Base-by-base conservation (phyloP, 2,888 invertebrate species). In the Unio delphinus region DNA sequence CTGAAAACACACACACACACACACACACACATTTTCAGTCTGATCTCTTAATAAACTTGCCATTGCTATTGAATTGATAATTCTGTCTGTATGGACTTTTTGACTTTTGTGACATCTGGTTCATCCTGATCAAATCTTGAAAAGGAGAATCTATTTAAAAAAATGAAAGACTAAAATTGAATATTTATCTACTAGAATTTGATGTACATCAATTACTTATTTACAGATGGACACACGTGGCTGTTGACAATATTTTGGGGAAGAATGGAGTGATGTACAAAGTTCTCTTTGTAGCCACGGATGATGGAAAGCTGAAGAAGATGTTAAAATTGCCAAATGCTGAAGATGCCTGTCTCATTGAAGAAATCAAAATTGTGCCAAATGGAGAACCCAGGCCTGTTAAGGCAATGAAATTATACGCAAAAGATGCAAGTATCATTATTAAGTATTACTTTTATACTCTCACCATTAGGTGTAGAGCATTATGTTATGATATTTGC, bases 221-320 rank as follows among this genome's bases (percentile, higher is more conserved):
- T 70, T 77, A 0, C 73, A 90, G 90, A 74, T 89, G 89, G 85
- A 88, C 85, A 15, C 89, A 90, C 71, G 84, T 97, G 66, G 95
- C 95, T 0, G 93, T 96, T n/a, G 96, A 97, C 88, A 92, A 94
- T 63, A 92, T 95, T 1, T 91, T 93, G 28, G 94, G 95, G 0
- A 95, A 95, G 87, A 91, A 93, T 65, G 92, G 94, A 65, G 85
- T 88, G 30, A 84, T 92, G 61, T 93, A 96, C 61, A 94, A 95
- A 67, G 94, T 97, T 0, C 91, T 96, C 7, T 97, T 95, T 87
- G 94, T 96, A 55, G 94, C 95, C 1, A 96, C 95, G 1, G 92
- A 92, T 34, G 92, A 92, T 4, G 95, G 95, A 2, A 90, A 93
- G 56, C 93, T 97, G 26, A 93, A 95, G 84, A 97, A 97, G 90